phyloP scores from a whole-genome alignment of 2,113 vertebrate genomes.

The Amazona vittata region DNA sequence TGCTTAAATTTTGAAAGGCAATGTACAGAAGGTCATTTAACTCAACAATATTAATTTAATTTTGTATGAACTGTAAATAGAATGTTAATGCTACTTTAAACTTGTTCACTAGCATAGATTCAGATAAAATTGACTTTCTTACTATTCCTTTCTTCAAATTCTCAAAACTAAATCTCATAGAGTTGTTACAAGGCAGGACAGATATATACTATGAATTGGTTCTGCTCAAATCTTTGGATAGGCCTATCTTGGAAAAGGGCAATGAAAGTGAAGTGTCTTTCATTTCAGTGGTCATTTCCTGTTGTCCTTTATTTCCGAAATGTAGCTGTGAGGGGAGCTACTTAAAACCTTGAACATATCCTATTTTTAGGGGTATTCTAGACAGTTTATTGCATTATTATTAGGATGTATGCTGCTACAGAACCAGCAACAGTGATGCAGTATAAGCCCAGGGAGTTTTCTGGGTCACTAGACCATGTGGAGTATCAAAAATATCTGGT shows the following conservation, averaged over 20 bases:
- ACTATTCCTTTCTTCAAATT: neutral
- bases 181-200: slow-evolving; percentile 28
- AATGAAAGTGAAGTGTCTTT: slow-evolving; percentile 44
- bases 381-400: neutral
- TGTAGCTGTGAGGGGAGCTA: neutral
- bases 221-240: slow-evolving; percentile 60
- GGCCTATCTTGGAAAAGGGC: slow-evolving; percentile 42
- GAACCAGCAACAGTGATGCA: neutral
- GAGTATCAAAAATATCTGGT: neutral
- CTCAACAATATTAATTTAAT: neutral
- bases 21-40: neutral
- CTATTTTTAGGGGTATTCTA: neutral
- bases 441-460: neutral
- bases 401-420: neutral
- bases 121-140: neutral
- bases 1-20: neutral
- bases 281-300: slow-evolving; percentile 37
- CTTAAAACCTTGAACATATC: neutral
- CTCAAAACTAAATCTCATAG: slow-evolving; percentile 34
- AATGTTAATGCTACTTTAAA: neutral
- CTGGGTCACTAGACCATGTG: neutral
- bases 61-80: neutral
- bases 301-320: neutral
- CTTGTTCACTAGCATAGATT: neutral
- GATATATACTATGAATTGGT: neutral